These are phyloP conservation scores for Scaptodrosophila latifasciaeformis DNA, from an alignment of 2,888 invertebrate genomes.

Conservation along the genomic window DNA sequence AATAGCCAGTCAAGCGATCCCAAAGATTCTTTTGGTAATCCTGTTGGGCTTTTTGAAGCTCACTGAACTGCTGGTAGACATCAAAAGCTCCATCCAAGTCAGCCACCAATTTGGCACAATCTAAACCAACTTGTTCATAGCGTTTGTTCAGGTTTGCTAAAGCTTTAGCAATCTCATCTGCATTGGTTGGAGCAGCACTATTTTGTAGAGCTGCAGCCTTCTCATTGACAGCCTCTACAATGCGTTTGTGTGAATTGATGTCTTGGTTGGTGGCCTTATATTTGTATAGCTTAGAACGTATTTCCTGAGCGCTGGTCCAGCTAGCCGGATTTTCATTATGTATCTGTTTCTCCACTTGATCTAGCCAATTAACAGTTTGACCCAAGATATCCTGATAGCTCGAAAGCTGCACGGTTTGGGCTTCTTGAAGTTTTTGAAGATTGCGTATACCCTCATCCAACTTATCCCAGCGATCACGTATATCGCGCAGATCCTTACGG, in stretches of 20 bases:
- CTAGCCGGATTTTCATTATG: slow-evolving; percentile 82
- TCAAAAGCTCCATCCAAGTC: slow-evolving; percentile 86
- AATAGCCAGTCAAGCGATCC: slow-evolving; percentile 88
- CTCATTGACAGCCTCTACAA: slow-evolving; percentile 92
- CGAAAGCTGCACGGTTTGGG: slow-evolving; percentile 87
- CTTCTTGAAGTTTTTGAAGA: slow-evolving; percentile 89
- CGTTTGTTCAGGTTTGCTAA: slow-evolving; percentile 84
- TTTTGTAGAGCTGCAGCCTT: slow-evolving; percentile 85
- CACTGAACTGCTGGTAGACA: slow-evolving; percentile 89
- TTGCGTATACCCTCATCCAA: slow-evolving; percentile 88
- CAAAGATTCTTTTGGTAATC: slow-evolving; percentile 93
- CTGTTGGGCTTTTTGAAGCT: slow-evolving; percentile 89
- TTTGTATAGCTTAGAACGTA: slow-evolving; percentile 88
- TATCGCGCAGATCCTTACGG: slow-evolving; percentile 86
- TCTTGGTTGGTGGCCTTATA: slow-evolving; percentile 92
- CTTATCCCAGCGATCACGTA: slow-evolving; percentile 91
- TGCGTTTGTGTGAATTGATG: slow-evolving; percentile 90
- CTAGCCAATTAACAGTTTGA: slow-evolving; percentile 90
- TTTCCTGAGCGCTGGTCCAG: slow-evolving; percentile 88
- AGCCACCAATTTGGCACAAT: slow-evolving; percentile 81
- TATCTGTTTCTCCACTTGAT: slow-evolving; percentile 86
- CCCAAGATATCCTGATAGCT: slow-evolving; percentile 90
- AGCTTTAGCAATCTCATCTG: slow-evolving; percentile 80
- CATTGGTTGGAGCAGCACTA: slow-evolving; percentile 74
- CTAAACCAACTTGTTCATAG: slow-evolving; percentile 83